Evolutionary conservation across 35 echinoderm and acorn worm species (phyloP), one percentile per base, ranked within the genome.

Genomic region (Stichopus chloronotus): DNA sequence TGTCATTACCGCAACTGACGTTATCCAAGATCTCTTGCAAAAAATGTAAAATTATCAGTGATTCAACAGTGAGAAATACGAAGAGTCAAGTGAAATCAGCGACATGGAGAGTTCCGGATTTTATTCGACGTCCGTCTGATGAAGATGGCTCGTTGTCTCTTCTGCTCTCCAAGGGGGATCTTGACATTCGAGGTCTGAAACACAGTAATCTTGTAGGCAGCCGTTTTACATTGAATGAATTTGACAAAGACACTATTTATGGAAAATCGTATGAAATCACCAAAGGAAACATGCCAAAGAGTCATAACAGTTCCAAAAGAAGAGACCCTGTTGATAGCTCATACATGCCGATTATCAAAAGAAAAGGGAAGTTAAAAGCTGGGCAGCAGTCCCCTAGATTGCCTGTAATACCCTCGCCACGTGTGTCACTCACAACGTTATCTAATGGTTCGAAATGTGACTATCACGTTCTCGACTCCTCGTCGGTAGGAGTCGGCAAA

Each of bases 201-300:
- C 80, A 83, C n/a, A 83, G 52, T 55, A 83, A 56, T 16, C n/a
- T 83, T 7, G 80, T 83, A 53, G 80, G 80, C 10, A 83, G 80
- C 53, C 52, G 55, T 83, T 83, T 55, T n/a, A 83, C 55, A 52
- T 8, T 83, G 80, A 83, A 55, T n/a, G 55, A 55, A 17, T 83
- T 83, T 55, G 80, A 83, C 55, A 83, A 83, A 17, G 55, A 83
- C 55, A 83, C 80, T 53, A 83, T 83, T 53, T 83, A 83, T 16
- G 80, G 55, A 56, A 16, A 57, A 57, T 14, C 43, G 6, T 83
- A 83, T 20, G 10, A 83, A 55, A 56, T 9, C 80, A 5, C 55
- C n/a, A 12, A 57, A 7, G 30, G 43, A 56, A 8, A 55, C 4
- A 17, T 13, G 5, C 9, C 6, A 53, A 53, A 53, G 13, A 10